A percentile compares a stretch with the other conserved stretches of the same genome.
These are phyloP conservation scores for Brachionus manjavacas DNA, from an alignment of 1,140 invertebrate genomes.

Conservation along the genomic window DNA sequence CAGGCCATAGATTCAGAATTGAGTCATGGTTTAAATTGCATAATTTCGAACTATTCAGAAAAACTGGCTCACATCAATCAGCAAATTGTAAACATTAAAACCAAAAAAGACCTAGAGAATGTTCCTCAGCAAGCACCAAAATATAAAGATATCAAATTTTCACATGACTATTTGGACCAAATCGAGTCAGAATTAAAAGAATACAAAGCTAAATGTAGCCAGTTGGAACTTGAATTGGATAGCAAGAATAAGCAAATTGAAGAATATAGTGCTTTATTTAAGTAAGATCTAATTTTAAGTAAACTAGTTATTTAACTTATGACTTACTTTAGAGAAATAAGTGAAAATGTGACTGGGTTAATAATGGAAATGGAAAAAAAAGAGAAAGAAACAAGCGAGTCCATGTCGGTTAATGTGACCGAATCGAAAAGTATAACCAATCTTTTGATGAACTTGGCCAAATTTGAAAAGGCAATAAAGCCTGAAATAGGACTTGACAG, in stretches of 20 bases:
- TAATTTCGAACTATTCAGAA: background rate
- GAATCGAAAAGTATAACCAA: background rate
- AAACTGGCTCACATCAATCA: background rate
- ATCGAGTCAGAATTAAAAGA: background rate
- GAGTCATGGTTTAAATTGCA: background rate
- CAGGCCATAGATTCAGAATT: background rate
- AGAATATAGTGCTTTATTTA: background rate
- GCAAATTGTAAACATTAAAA: slow-evolving; percentile 1
- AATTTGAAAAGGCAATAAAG: slow-evolving; percentile 10
- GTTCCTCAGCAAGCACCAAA: background rate
- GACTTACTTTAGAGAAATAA: background rate
- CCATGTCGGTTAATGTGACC: background rate
- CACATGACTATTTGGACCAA: background rate
- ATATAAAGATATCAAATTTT: background rate
- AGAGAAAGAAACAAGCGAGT: background rate
- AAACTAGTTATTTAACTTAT: background rate
- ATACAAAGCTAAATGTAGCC: background rate
- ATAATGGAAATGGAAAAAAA: background rate
- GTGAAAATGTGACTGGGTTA: background rate
- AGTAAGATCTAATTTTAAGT: background rate
- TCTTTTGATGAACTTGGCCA: background rate
- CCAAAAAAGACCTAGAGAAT: background rate
- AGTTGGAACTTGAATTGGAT: background rate
- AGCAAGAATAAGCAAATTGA: background rate
- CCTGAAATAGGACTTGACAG: background rate